phyloP scores from a whole-genome alignment of 1,140 invertebrate genomes.

The Panagrolaimus sp. region DNA sequence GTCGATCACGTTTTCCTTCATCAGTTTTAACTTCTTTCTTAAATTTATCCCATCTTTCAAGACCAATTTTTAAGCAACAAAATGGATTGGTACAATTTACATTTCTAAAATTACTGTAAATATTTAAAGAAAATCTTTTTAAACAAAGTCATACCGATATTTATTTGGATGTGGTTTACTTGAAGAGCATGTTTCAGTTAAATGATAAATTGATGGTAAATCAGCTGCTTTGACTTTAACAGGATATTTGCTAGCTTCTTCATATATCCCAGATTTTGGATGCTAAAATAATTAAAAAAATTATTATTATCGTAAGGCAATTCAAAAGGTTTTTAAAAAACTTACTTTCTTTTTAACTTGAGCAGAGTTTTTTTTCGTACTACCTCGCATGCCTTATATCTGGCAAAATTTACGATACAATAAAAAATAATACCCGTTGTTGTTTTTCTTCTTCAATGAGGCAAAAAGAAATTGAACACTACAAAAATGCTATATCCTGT shows the following conservation, averaged over 20 bases:
- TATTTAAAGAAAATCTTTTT: too few species aligned
- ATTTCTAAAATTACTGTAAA: background rate
- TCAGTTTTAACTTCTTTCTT: background rate
- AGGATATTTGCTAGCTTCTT: conserved; percentile 12
- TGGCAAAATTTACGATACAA: too few species aligned
- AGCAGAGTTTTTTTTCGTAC: background rate
- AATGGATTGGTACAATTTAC: background rate
- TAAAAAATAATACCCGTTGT: too few species aligned
- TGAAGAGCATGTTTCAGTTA: conserved; percentile 1
- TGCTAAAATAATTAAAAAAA: background rate
- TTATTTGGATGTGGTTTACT: background rate
- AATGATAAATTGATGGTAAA: background rate
- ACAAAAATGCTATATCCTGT: too few species aligned
- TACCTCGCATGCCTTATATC: too few species aligned
- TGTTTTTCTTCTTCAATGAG: too few species aligned
- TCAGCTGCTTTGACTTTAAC: background rate
- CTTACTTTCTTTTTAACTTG: conserved; percentile 3
- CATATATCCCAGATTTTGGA: background rate
- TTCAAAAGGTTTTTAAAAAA: background rate
- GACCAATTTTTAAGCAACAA: conserved; percentile 11
- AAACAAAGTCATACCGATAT: background rate
- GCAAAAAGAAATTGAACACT: too few species aligned
- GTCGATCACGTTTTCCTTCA: background rate
- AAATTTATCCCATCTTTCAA: conserved; percentile 12
- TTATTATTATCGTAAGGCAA: background rate